Conservation (phyloP, 2,113 vertebrate genomes). For the Indicator indicator region DNA sequence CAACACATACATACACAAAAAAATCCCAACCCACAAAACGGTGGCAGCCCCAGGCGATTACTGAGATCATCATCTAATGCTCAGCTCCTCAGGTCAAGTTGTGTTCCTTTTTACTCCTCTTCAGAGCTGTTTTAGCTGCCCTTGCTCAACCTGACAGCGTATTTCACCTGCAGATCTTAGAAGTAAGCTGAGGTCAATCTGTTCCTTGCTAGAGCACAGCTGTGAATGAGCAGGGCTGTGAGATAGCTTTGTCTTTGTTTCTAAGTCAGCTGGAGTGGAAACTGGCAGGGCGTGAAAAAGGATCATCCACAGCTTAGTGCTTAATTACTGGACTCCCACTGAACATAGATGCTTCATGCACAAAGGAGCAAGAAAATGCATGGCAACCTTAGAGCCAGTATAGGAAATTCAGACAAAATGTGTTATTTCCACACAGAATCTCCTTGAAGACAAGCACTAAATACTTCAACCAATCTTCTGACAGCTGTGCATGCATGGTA, state of each 20-base stretch:
- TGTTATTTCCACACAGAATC: not conserved
- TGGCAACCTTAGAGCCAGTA: not conserved
- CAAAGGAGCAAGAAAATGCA: not conserved
- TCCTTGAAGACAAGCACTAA: not conserved
- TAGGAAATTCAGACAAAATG: not conserved
- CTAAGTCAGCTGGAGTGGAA: conserved; percentile 18
- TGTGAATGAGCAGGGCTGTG: fast-evolving
- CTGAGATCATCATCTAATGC: not conserved
- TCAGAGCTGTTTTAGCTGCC: not conserved
- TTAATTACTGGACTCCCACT: not conserved
- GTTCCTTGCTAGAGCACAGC: not conserved
- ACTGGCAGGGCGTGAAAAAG: not conserved
- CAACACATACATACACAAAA: too few relatives aligned
- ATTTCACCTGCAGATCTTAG: not conserved
- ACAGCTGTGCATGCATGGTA: not conserved
- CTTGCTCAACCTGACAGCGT: not conserved
- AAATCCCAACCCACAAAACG: too few relatives aligned
- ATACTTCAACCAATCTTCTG: not conserved
- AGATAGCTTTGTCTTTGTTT: conserved; percentile 3
- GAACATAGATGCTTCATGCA: not conserved
- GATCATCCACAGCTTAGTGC: not conserved
- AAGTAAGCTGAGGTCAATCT: not conserved
- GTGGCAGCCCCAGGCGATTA: not conserved
- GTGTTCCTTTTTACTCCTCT: not conserved
- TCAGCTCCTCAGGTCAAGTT: not conserved